Conservation (phyloP, 1,140 invertebrate genomes). For the Eumeta japonica region DNA sequence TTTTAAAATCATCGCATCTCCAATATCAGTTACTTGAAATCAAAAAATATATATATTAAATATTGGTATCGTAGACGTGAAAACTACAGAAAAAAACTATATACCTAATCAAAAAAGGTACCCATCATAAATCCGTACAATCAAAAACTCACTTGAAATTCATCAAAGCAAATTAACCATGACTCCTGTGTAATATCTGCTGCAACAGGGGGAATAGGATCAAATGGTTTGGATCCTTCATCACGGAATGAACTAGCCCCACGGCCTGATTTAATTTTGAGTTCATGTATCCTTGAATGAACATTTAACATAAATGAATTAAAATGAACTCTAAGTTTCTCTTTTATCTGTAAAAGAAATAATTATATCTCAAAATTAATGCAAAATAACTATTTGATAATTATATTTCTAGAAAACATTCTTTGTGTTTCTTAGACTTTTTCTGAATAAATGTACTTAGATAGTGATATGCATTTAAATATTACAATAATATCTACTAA, state of each 20-base stretch:
- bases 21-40: constrained; percentile 91
- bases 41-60: constrained; percentile 5
- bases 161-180: constrained; percentile 97
- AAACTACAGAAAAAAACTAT: too few relatives aligned
- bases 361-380: constrained; percentile 1
- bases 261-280: constrained; percentile 69
- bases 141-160: constrained; percentile 84
- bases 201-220: constrained; percentile 95
- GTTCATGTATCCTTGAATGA: constrained; percentile 80
- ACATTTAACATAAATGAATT: constrained; percentile 97
- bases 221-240: constrained; percentile 74
- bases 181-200: constrained; percentile 78
- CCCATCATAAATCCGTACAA: not conserved
- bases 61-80: not conserved
- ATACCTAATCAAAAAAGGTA: not conserved
- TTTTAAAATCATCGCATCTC: constrained; percentile 98
- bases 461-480: too few relatives aligned
- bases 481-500: not conserved
- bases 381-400: constrained; percentile 3
- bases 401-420: constrained; percentile 3
- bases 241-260: constrained; percentile 64
- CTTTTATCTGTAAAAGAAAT: constrained; percentile 48
- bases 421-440: too few relatives aligned
- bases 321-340: constrained; percentile 90
- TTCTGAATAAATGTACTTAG: too few relatives aligned